Percentiles rank a stretch among this genome's conserved stretches.
These are phyloP conservation scores for Diplodus sargus DNA, from an alignment of 2,797 vertebrate species.

Conservation along the genomic window DNA sequence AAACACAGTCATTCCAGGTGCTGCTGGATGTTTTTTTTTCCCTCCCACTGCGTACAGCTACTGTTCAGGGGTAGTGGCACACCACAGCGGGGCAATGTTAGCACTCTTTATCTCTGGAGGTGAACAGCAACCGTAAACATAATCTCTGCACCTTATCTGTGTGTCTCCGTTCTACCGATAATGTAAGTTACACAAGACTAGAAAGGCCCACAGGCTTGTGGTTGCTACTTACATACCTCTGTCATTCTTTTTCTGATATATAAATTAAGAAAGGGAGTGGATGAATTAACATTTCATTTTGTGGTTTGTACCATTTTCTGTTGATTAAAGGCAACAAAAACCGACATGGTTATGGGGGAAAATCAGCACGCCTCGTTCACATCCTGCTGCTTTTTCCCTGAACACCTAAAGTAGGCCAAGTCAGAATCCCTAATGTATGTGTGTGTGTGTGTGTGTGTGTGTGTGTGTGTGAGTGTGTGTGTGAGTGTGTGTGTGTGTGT, in stretches of 20 bases:
- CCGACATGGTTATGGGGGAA: constrained; percentile 12
- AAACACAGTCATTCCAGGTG: constrained; percentile 57
- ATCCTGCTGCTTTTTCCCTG: constrained; percentile 28
- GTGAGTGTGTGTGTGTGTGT: constrained; percentile 12
- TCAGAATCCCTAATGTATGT: constrained; percentile 50
- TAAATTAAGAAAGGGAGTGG: constrained; percentile 12
- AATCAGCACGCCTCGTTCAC: constrained; percentile 38
- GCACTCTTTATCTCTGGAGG: constrained; percentile 55
- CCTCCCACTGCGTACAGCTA: constrained; percentile 24
- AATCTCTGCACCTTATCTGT: constrained; percentile 59
- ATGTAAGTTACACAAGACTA: constrained; percentile 35
- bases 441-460: constrained; percentile 20
- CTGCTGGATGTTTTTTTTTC: constrained; percentile 6
- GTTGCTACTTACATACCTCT: neutral
- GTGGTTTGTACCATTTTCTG: constrained; percentile 30
- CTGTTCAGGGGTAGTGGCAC: constrained; percentile 34
- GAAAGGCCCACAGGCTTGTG: constrained; percentile 12
- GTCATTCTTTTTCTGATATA: neutral
- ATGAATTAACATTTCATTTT: constrained; percentile 33
- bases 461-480: constrained; percentile 17
- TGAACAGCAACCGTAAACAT: constrained; percentile 51
- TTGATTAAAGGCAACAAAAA: constrained; percentile 44
- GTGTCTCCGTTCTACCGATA: constrained; percentile 48
- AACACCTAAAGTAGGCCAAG: constrained; percentile 69
- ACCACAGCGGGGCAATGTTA: constrained; percentile 22